These are phyloP conservation scores for Chrysomallon squamiferum DNA, from an alignment of 1,140 invertebrate genomes.

Conservation along the genomic window DNA sequence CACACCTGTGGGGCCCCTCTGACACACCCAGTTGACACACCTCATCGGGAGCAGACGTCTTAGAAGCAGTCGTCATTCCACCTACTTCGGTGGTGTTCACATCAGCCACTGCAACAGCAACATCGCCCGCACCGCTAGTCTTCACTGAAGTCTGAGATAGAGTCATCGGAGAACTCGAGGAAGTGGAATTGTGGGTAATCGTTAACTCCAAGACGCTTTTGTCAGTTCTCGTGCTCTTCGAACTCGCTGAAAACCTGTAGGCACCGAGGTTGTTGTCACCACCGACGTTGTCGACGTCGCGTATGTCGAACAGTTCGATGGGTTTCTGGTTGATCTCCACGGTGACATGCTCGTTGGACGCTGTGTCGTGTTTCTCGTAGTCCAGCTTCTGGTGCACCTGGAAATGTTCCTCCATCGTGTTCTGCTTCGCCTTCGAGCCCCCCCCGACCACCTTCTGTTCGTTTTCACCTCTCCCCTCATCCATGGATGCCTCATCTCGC, in stretches of 20 bases:
- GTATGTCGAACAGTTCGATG: slow-evolving; percentile 26
- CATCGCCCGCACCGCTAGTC: no score
- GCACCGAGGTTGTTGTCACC: neutral
- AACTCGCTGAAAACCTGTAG: neutral
- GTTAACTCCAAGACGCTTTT: no score
- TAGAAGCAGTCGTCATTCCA: no score
- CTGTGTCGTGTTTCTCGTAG: slow-evolving; percentile 17
- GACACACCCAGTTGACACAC: neutral
- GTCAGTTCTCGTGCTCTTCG: no score
- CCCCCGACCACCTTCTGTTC: neutral
- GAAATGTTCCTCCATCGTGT: neutral
- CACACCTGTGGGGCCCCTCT: slow-evolving; percentile 37
- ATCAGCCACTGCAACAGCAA: no score
- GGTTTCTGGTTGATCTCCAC: slow-evolving; percentile 38
- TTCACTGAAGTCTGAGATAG: no score
- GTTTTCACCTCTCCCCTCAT: neutral
- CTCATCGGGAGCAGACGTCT: neutral
- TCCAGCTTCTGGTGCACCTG: neutral
- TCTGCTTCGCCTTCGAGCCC: neutral
- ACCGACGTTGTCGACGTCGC: neutral
- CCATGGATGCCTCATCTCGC: neutral
- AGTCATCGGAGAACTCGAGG: no score
- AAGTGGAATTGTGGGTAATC: no score
- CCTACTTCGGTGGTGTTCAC: no score
- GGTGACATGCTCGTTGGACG: slow-evolving; percentile 30